A percentile compares a stretch with the other conserved stretches of the same genome.
Evolutionary conservation across 2,888 invertebrate genomes (phyloP).

Genomic region (Germaria angustata): DNA sequence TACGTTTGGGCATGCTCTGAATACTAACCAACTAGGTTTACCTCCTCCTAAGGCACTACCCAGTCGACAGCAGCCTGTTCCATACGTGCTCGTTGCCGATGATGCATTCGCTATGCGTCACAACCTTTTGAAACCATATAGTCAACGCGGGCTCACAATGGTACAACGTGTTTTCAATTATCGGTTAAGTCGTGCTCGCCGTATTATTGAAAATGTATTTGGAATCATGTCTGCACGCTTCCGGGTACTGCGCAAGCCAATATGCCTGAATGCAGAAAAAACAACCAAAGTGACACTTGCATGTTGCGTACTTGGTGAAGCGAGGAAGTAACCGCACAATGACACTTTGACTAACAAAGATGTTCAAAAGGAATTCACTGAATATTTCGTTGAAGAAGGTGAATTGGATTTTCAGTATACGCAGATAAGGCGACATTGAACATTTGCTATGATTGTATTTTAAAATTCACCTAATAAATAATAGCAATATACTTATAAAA

Average conservation of each 20-base stretch:
- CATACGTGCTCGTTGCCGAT: conserved; percentile 6
- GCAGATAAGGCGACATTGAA: neutral
- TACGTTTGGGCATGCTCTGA: conserved; percentile 3
- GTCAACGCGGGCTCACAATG: conserved; percentile 8
- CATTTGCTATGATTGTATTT: neutral
- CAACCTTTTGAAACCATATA: neutral
- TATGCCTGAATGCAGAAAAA: neutral
- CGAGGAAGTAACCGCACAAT: neutral
- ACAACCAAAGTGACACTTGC: neutral
- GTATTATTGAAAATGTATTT: conserved; percentile 13
- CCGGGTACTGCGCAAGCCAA: neutral
- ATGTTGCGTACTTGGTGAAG: neutral
- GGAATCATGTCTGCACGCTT: conserved; percentile 9
- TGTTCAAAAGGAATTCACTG: conserved; percentile 12
- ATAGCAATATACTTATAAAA: neutral
- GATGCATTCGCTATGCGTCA: conserved; percentile 13
- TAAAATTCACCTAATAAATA: neutral
- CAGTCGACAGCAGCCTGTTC: neutral
- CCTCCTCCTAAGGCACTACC: neutral
- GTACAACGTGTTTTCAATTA: conserved; percentile 16
- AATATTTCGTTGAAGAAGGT: neutral
- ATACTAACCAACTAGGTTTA: neutral
- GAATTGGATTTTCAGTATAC: neutral
- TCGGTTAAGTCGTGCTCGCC: conserved; percentile 8
- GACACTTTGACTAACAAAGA: neutral